Base-by-base conservation (phyloP, 1,140 invertebrate genomes). In the Mesaphorura yosii region DNA sequence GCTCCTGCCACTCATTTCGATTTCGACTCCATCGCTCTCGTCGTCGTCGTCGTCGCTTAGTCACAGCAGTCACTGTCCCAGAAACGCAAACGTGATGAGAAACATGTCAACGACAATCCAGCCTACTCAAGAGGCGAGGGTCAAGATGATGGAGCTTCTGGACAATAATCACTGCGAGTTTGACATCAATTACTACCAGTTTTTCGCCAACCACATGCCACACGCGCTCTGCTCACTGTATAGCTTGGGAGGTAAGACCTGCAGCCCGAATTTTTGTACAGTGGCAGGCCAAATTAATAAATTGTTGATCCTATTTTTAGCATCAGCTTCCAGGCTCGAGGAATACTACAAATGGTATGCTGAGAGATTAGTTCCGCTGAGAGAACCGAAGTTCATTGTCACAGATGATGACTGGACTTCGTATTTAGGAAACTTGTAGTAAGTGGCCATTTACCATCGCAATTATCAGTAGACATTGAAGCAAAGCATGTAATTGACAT, bases 101-200 rank as follows among this genome's bases (percentile, higher is more conserved):
- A n/a, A n/a, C n/a, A n/a, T n/a, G n/a, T n/a, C n/a, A n/a, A n/a
- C n/a, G n/a, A n/a, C n/a, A n/a, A n/a, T n/a, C n/a, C n/a, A n/a
- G n/a, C n/a, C n/a, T n/a, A n/a, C n/a, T n/a, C n/a, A n/a, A 34
- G 31, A 34, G n/a, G 10, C 31, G 10, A 34, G n/a, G n/a, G n/a
- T 34, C n/a, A 34, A n/a, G n/a, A 34, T 34, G 31, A n/a, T 10
- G 10, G 31, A 34, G n/a, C n/a, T 34, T 10, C n/a, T 34, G 31
- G n/a, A 34, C 31, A 34, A 34, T 10, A 46, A 46, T 46, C 47
- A 48, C 22, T 6, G 14, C 4, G 19, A 48, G 3, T 19, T 19
- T 19, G 47, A 48, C 25, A 48, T 48, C 22, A 22, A 6, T 34
- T 48, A 48, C 29, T n/a, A 41, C 25, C 28, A 15, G 22, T 48